Conservation (phyloP, 2,797 vertebrate genomes). For the Microctenopoma lineatum region DNA sequence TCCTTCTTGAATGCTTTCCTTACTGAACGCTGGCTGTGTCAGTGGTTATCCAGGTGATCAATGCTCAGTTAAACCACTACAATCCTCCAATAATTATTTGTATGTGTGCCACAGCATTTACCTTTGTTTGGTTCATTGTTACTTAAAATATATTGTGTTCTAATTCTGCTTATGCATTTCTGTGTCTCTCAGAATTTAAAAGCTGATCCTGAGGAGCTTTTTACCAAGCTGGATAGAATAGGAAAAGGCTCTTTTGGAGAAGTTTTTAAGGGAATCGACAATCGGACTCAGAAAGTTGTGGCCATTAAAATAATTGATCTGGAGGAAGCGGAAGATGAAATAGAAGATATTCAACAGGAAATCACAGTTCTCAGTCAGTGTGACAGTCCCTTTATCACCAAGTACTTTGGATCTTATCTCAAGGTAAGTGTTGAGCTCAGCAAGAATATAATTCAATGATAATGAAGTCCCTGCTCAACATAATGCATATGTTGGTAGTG, state of each 20-base stretch:
- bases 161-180: slow-evolving; percentile 8
- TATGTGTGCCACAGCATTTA: not conserved
- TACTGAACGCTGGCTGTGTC: not conserved
- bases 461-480: slow-evolving; percentile 3
- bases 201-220: slow-evolving; percentile 94
- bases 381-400: slow-evolving; percentile 98
- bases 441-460: not conserved
- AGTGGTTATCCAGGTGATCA: not conserved
- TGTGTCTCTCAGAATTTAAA: slow-evolving; percentile 86
- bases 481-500: slow-evolving; percentile 21
- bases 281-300: slow-evolving; percentile 95
- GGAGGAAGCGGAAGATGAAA: slow-evolving; percentile 98
- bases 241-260: slow-evolving; percentile 99
- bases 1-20: not conserved
- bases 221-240: slow-evolving; percentile 95
- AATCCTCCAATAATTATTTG: not conserved
- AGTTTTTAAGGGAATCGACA: slow-evolving; percentile 99
- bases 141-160: not conserved
- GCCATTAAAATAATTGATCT: slow-evolving; percentile 99
- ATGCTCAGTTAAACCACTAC: not conserved
- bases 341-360: slow-evolving; percentile 98
- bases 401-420: slow-evolving; percentile 97
- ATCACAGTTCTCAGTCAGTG: slow-evolving; percentile 99
- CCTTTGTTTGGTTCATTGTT: not conserved
- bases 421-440: slow-evolving; percentile 85